A percentile compares a stretch with the other conserved stretches of the same genome.
These are phyloP conservation scores for Lithophane semibrunnea DNA, from an alignment of 2,888 invertebrate genomes.

Conservation along the genomic window DNA sequence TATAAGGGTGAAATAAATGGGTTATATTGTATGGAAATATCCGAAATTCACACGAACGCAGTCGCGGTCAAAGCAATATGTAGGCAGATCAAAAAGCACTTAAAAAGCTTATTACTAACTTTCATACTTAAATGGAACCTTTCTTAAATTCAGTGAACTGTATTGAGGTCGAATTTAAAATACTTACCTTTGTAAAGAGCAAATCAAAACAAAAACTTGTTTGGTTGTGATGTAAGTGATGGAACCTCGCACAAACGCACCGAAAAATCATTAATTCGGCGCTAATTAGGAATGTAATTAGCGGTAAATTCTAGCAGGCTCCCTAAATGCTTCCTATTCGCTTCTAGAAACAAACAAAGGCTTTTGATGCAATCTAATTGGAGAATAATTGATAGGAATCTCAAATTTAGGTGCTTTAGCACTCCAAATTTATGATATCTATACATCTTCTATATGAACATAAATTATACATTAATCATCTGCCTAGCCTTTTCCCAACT, in stretches of 20 bases:
- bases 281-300: constrained; percentile 26
- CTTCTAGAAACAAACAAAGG: constrained; percentile 27
- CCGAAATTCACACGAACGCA: not conserved
- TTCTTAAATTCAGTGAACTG: constrained; percentile 53
- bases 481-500: no score
- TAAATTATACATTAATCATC: no score
- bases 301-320: constrained; percentile 16
- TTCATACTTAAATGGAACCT: constrained; percentile 18
- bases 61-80: not conserved
- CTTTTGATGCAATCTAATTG: not conserved
- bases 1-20: no score
- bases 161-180: constrained; percentile 44
- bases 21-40: not conserved
- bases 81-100: not conserved
- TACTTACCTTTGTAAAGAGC: constrained; percentile 28
- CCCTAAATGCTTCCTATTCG: constrained; percentile 33
- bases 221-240: constrained; percentile 3
- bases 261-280: constrained; percentile 10
- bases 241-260: constrained; percentile 15
- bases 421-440: not conserved
- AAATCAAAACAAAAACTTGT: constrained; percentile 25
- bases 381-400: not conserved
- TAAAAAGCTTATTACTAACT: constrained; percentile 13
- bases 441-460: no score
- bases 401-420: not conserved